Conservation (phyloP, 2,113 vertebrate species). For the Triplophysa tibetana region DNA sequence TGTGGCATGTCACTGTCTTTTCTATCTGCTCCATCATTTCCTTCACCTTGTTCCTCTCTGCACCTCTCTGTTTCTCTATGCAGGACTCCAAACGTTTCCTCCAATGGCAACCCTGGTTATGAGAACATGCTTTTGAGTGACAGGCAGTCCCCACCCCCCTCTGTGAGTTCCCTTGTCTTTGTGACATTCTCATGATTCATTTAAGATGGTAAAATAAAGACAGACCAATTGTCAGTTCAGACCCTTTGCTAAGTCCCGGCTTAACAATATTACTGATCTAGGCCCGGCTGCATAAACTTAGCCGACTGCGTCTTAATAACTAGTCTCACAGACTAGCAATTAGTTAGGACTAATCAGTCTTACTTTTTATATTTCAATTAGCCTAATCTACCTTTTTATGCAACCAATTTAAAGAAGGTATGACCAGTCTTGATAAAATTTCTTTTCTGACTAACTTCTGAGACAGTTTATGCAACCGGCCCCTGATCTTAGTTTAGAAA, state of each 20-base stretch:
- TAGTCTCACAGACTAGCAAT: too few relatives aligned
- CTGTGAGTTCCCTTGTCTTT: conserved; percentile 81
- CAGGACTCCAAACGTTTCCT: conserved; percentile 96
- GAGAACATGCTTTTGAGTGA: conserved; percentile 84
- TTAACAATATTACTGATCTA: not conserved
- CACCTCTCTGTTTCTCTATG: conserved; percentile 70
- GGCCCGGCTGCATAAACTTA: too few relatives aligned
- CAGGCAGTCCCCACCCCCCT: conserved; percentile 85
- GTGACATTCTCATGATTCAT: conserved; percentile 56
- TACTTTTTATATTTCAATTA: too few relatives aligned
- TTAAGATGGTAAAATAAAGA: conserved; percentile 20
- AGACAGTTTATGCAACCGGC: too few relatives aligned
- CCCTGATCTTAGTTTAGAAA: not conserved
- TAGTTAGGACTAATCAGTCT: too few relatives aligned
- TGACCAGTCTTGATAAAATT: too few relatives aligned
- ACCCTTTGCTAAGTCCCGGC: not conserved
- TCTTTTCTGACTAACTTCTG: too few relatives aligned
- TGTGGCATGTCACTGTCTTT: conserved; percentile 9
- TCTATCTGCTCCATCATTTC: conserved; percentile 27
- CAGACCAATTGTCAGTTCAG: not conserved
- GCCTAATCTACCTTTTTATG: too few relatives aligned
- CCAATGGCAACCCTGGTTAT: conserved; percentile 96
- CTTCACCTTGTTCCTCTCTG: conserved; percentile 54
- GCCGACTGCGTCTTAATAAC: too few relatives aligned
- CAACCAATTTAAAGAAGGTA: too few relatives aligned